Base-by-base conservation (phyloP, 2,888 invertebrate genomes). In the Melanargia galathea region DNA sequence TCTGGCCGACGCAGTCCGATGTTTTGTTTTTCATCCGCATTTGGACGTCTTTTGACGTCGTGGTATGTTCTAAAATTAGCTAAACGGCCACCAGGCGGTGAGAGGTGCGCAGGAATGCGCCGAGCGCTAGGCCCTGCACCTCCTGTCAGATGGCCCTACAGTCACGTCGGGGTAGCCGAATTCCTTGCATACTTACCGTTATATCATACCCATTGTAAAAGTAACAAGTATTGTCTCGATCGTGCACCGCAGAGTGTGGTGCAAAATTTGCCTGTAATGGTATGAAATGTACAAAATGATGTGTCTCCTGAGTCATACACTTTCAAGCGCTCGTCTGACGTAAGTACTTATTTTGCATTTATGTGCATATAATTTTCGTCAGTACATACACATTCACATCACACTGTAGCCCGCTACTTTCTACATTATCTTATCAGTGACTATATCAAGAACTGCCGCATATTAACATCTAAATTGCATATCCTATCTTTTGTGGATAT, bases 61-160 rank as follows among this genome's bases (percentile, higher is more conserved):
- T 84, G 88, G 88, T 86, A 88, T 88, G 90, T 89, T 87, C 89
- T 90, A 90, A 84, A 83, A 79, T 84, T 90, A 90, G 90, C 81
- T 74, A 83, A 87, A 84, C 78, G 82, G 76, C 77, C 79, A 79
- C 80, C 83, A 86, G 86, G 83, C 84, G 79, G 77, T 80, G 76
- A 77, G 75, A 82, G 84, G 79, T 80, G 78, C 76, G 71, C 72
- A 78, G 80, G 77, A 81, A 82, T 81, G 81, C 81, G 76, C 78
- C 82, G 80, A 74, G 70, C 72, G 71, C 66, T 70, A 64, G 71
- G 71, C 71, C 70, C 71, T 67, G 72, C 71, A 72, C 69, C 73
- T 71, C 68, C 71, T 72, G 71, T 72, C 72, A 71, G 69, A 69
- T 70, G 68, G 63, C 70, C 65, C 64, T 68, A 64, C 61, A 62